Base-by-base conservation (phyloP, 2,113 vertebrate genomes). In the Bujurquina vittata region DNA sequence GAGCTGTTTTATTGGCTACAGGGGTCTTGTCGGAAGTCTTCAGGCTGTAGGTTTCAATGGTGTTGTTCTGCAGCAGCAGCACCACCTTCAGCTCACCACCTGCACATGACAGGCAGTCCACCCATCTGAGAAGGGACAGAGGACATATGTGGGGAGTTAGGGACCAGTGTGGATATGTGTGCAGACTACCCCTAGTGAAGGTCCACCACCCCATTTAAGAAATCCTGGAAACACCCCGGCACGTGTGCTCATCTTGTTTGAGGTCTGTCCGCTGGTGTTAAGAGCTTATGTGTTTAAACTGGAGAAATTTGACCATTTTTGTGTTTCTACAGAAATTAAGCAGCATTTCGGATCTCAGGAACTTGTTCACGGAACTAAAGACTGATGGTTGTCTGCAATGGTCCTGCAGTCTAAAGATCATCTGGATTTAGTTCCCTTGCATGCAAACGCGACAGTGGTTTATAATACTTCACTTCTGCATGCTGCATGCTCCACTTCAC, bases 41-140 rank as follows among this genome's bases (percentile, higher is more conserved):
- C 85, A 99, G 79, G 15, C 90, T 95, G 90, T 97, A 98, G 0
- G 93, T 94, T 84, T 99, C 98, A 5, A 99, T 75, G 3, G 96
- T 92, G 85, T 99, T 99, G 93, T 99, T 99, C 89, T 99, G 98
- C 58, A 99, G 96, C 84, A 99, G 93, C 82, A 99, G 90, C 5
- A 94, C 95, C 1, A 96, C 93, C 95, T 97, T 98, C 93, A 99
- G 89, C 91, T 98, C 97, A 17, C 97, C 97, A 26, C 95, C 96
- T 5, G 96, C 90, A 75, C 93, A 95, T 15, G 95, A 90, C 77
- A 97, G 90, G 87, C 96, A 95, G 89, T 97, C 97, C 91, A 96
- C 96, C 22, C 97, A 99, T 80, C 98, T 99, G 93, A 59, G 22
- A n/a, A 56, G 22, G 9, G 46, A 43, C 3, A 29, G 33, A 14